Percentiles rank a stretch among this genome's conserved stretches.
Conservation (phyloP, 1,140 invertebrate genomes). For the Ceratina japonica region DNA sequence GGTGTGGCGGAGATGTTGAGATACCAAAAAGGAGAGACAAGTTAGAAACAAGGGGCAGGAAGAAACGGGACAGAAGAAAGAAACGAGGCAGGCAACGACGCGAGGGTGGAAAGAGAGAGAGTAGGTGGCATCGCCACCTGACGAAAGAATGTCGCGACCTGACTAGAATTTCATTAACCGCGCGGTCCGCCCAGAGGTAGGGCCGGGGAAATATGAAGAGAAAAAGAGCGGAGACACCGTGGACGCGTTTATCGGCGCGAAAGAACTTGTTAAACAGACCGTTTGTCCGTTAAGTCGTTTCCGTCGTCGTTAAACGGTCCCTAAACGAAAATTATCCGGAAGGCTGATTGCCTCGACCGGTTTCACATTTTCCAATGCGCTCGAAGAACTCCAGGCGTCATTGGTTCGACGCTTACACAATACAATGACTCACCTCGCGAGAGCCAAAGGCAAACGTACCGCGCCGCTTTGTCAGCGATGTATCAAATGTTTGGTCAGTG, state of each 20-base stretch:
- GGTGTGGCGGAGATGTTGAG: conserved; percentile 21
- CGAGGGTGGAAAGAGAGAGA: conserved; percentile 6
- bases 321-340: conserved; percentile 33
- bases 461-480: no score
- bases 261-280: conserved; percentile 65
- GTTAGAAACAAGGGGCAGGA: conserved; percentile 6
- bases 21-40: conserved; percentile 27
- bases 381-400: not conserved
- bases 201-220: conserved; percentile 49
- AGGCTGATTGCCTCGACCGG: not conserved
- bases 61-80: conserved; percentile 17
- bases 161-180: conserved; percentile 77
- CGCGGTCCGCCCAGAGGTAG: conserved; percentile 47
- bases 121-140: conserved; percentile 72
- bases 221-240: conserved; percentile 53
- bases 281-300: conserved; percentile 43
- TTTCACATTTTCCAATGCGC: not conserved
- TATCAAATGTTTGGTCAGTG: not conserved
- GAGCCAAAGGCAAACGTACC: no score
- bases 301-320: conserved; percentile 26
- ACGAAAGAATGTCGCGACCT: conserved; percentile 77
- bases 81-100: conserved; percentile 47
- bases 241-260: conserved; percentile 64
- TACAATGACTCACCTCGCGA: not conserved
- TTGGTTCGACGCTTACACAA: not conserved